phyloP scores from a whole-genome alignment of 1,140 invertebrate species.

The Lordiphosa collinella region DNA sequence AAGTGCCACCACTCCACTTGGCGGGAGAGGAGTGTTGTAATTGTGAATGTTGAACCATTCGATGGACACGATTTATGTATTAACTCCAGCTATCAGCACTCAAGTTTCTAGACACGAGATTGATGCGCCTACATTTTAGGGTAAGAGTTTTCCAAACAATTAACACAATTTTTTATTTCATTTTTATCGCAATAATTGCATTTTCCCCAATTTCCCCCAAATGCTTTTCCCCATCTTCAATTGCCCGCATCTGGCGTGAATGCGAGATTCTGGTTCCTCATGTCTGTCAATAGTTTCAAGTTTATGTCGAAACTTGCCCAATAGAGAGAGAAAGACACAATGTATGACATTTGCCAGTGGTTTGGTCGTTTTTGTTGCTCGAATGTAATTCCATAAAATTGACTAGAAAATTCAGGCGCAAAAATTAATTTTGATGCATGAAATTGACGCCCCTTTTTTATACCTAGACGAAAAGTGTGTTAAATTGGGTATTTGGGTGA shows the following conservation, averaged over 20 bases:
- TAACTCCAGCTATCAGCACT: conserved; percentile 59
- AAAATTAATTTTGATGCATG: conserved; percentile 60
- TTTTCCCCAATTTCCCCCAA: conserved; percentile 18
- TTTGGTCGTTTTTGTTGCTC: conserved; percentile 20
- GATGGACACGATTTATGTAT: conserved; percentile 21
- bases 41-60: no score
- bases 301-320: conserved; percentile 42
- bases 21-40: conserved; percentile 17
- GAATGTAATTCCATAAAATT: conserved; percentile 26
- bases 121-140: conserved; percentile 43
- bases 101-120: conserved; percentile 34
- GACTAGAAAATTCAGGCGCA: conserved; percentile 29
- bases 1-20: conserved; percentile 30
- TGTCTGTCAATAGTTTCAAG: conserved; percentile 60
- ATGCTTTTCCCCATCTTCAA: conserved; percentile 41
- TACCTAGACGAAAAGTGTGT: no score
- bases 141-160: conserved; percentile 38
- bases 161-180: conserved; percentile 67
- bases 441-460: conserved; percentile 31
- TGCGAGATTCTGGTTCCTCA: conserved; percentile 33
- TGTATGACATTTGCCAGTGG: conserved; percentile 48
- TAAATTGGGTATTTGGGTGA: no score
- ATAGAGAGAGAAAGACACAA: not conserved
- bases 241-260: conserved; percentile 51
- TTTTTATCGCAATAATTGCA: conserved; percentile 65